Conservation (phyloP, 2,888 invertebrate species). For the Clanis bilineata region DNA sequence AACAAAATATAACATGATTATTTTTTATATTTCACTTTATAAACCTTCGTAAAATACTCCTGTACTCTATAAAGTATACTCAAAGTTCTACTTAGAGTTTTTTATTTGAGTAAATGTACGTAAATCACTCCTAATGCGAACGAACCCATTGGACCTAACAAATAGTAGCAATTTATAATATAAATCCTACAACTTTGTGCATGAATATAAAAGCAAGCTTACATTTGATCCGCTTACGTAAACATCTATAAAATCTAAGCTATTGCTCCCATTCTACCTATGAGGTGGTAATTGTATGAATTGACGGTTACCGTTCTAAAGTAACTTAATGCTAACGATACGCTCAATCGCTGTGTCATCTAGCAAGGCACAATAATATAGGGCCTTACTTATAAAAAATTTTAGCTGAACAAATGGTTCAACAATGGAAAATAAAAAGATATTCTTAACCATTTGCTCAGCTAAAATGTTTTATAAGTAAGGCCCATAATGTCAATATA, state of each 20-base stretch:
- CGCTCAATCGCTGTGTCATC: not conserved
- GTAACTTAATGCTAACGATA: not conserved
- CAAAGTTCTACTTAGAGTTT: not conserved
- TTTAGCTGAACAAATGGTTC: no score
- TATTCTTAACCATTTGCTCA: no score
- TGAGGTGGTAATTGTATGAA: conserved; percentile 1
- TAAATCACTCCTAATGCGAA: not conserved
- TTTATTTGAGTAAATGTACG: not conserved
- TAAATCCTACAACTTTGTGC: not conserved
- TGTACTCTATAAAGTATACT: not conserved
- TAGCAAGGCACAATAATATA: not conserved
- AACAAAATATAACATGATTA: no score
- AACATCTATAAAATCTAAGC: not conserved
- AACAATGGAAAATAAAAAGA: no score
- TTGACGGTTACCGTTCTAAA: not conserved
- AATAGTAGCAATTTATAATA: not conserved
- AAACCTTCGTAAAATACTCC: no score
- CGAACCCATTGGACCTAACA: not conserved
- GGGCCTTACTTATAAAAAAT: no score
- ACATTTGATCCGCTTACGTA: not conserved
- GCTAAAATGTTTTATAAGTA: no score
- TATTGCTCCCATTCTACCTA: not conserved
- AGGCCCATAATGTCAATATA: no score
- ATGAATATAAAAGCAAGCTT: not conserved
- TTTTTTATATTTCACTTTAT: no score